A percentile compares a stretch with the other conserved stretches of the same genome.
These are phyloP conservation scores for Ferrisia virgata DNA, from an alignment of 2,888 invertebrate genomes.

Conservation along the genomic window DNA sequence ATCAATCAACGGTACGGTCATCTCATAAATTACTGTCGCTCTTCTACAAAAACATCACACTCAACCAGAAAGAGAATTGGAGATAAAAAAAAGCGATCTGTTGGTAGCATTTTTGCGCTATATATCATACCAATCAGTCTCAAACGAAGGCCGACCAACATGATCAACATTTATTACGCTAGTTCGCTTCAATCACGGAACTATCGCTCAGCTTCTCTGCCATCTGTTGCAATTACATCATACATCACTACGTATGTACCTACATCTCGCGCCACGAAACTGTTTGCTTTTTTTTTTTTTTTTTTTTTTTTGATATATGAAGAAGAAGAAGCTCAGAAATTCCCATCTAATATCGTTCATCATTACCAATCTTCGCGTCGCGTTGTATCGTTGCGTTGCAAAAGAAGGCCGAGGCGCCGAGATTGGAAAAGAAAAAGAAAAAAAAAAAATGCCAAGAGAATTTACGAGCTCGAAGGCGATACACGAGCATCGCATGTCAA, in stretches of 20 bases:
- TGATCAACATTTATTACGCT: neutral
- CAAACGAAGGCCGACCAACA: neutral
- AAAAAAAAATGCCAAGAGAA: too few species aligned
- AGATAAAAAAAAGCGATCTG: neutral
- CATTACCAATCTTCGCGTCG: too few species aligned
- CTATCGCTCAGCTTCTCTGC: neutral
- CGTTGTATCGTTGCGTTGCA: too few species aligned
- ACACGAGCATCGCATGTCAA: neutral
- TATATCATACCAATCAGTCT: neutral
- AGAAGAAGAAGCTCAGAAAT: neutral
- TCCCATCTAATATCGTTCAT: neutral
- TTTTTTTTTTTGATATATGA: neutral
- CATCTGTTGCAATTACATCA: neutral
- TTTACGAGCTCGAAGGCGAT: neutral
- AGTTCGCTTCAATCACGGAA: neutral
- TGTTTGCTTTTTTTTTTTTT: too few species aligned
- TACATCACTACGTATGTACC: too few species aligned
- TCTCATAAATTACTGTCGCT: too few species aligned
- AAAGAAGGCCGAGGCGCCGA: neutral
- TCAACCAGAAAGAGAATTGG: too few species aligned
- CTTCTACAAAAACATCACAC: too few species aligned
- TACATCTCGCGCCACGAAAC: neutral
- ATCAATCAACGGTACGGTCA: too few species aligned
- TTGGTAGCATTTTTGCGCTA: neutral
- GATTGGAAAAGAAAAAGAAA: too few species aligned